Evolutionary conservation across 2,797 vertebrate species (phyloP).

Genomic region (Setipinna tenuifilis): DNA sequence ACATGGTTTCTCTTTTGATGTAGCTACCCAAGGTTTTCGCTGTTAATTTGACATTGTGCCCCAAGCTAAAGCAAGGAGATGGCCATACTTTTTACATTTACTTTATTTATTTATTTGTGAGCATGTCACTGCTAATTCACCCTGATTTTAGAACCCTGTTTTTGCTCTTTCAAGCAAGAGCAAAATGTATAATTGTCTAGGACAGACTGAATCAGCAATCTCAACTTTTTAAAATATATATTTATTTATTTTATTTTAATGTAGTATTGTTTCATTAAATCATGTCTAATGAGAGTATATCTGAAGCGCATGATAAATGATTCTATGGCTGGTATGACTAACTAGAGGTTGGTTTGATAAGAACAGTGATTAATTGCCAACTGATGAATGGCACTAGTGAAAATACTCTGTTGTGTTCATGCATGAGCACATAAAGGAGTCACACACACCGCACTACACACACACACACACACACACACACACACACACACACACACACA

Average conservation of each 20-base stretch:
- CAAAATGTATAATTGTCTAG: background rate
- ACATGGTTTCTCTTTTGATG: conserved; percentile 12
- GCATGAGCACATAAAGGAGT: background rate
- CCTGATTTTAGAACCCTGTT: conserved; percentile 21
- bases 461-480: no score
- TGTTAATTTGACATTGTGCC: conserved; percentile 32
- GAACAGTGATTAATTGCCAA: background rate
- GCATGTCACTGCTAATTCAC: conserved; percentile 32
- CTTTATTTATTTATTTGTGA: conserved; percentile 22
- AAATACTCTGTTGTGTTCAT: background rate
- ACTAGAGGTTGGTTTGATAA: background rate
- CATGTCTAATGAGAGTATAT: background rate
- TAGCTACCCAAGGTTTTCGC: conserved; percentile 10
- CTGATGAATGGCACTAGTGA: conserved; percentile 4
- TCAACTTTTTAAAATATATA: background rate
- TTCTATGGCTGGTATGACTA: background rate
- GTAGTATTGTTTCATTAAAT: background rate
- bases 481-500: no score
- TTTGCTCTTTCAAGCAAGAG: background rate
- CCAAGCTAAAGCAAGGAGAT: conserved; percentile 24
- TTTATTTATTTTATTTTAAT: background rate
- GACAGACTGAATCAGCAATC: background rate
- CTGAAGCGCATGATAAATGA: conserved; percentile 11
- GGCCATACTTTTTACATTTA: no score
- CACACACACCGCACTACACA: background rate